A percentile compares a stretch with the other conserved stretches of the same genome.
These are phyloP conservation scores for Drosophila kuntzei DNA, from an alignment of 2,888 invertebrate species.

Conservation along the genomic window DNA sequence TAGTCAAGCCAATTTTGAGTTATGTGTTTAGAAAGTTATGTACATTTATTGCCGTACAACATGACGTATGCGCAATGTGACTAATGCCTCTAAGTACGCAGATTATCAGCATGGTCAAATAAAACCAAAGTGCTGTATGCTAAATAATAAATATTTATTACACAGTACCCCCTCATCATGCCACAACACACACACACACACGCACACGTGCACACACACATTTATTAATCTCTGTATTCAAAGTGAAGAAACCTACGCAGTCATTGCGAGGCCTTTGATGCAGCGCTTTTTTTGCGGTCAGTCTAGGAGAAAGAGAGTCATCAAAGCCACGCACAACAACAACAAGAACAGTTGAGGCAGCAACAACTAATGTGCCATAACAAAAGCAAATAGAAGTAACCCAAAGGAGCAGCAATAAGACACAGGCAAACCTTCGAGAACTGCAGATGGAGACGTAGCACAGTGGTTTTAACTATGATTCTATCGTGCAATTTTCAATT, in stretches of 20 bases:
- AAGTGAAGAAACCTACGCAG: conserved; percentile 69
- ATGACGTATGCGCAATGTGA: conserved; percentile 54
- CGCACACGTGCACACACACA: not conserved
- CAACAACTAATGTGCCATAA: conserved; percentile 72
- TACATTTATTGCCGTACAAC: conserved; percentile 18
- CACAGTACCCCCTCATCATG: conserved; percentile 21
- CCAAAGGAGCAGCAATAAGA: conserved; percentile 65
- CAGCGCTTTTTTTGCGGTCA: conserved; percentile 69
- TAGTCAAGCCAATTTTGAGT: conserved; percentile 8
- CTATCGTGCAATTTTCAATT: not conserved
- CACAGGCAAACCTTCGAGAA: conserved; percentile 19
- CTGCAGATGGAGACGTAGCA: conserved; percentile 10
- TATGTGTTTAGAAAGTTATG: conserved; percentile 12
- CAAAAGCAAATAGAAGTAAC: conserved; percentile 74
- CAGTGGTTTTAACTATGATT: not conserved
- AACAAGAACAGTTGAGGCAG: conserved; percentile 28
- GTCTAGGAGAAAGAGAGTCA: conserved; percentile 68
- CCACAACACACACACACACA: conserved; percentile 5
- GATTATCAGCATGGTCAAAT: conserved; percentile 36
- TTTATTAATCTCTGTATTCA: conserved; percentile 19
- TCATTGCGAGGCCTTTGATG: conserved; percentile 73
- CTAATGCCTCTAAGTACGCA: conserved; percentile 34
- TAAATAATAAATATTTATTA: conserved; percentile 62
- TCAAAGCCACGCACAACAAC: conserved; percentile 63
- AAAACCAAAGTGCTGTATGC: conserved; percentile 37